Evolutionary conservation across 1,140 invertebrate species (phyloP).

Genomic region (Aphis gossypii): DNA sequence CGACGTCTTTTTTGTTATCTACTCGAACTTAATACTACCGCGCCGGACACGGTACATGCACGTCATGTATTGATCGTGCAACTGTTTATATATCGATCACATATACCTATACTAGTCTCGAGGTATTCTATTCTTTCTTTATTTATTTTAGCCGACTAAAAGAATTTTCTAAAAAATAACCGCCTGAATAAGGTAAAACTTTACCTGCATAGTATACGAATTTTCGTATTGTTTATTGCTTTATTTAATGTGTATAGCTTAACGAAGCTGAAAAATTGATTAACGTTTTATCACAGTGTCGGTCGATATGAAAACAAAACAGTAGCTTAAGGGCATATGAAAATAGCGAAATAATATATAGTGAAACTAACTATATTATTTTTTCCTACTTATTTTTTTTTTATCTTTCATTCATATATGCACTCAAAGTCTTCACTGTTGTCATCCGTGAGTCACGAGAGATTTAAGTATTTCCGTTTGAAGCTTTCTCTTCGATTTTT

Average conservation of each 20-base stretch:
- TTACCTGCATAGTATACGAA: not conserved
- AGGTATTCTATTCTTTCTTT: not conserved
- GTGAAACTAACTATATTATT: not conserved
- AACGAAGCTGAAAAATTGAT: not conserved
- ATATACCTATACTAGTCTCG: not conserved
- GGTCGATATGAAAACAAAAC: constrained; percentile 5
- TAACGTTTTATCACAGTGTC: not conserved
- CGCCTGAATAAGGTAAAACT: not conserved
- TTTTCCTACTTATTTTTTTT: constrained; percentile 13
- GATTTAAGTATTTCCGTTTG: constrained; percentile 10
- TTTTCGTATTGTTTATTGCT: not conserved
- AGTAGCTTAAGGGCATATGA: not conserved
- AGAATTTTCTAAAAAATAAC: not conserved
- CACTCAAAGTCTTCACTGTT: not conserved
- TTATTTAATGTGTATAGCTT: not conserved
- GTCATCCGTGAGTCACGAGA: constrained; percentile 20
- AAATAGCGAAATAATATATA: not conserved
- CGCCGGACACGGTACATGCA: not conserved
- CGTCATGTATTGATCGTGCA: not conserved
- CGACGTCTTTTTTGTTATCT: not conserved
- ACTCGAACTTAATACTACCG: not conserved
- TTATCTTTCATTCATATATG: not conserved
- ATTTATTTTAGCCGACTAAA: not conserved
- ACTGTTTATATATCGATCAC: not conserved
- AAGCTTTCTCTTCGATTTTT: constrained; percentile 35